Evolutionary conservation across 2,888 invertebrate species (phyloP), one percentile per base, ranked within the genome.

Genomic region (Netelia inedita): DNA sequence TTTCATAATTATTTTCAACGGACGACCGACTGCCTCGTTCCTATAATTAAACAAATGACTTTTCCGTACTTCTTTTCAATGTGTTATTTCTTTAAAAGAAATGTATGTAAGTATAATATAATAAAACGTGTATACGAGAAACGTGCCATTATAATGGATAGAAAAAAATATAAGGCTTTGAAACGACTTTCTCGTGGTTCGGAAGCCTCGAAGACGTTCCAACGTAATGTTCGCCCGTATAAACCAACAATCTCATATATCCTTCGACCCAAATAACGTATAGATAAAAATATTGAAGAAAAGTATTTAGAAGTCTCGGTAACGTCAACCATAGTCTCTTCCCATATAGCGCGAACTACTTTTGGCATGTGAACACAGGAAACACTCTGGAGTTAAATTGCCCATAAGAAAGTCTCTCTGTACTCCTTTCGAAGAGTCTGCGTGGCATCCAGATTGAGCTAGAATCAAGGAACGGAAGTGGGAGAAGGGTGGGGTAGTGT

Each of bases 301-400:
- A 55, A 23, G 57, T 10, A 59, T 75, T 65, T 46, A 41, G 41
- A 61, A 65, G 65, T 28, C 65, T 11, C n/a, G 9, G 65, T 43
- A 66, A 55, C 35, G 75, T 75, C 65, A 46, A 46, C 46, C 46
- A 14, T 10, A 46, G 14, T 14, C 14, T 66, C 53, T 55, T 55
- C 46, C 28, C 35, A 41, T 35, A 53, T 10, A 53, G 65, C 53
- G 50, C 19, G 19, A 50, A 46, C 65, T 28, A 55, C 75, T 66
- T 76, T 76, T 76, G 76, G 76, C 76, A 76, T 59, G 28, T 66
- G 68, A 68, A 76, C 59, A 55, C 76, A 76, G 76, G 76, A 76
- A 76, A 76, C 76, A 76, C 59, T 76, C 19, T 9, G 23, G 46
- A 76, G 76, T 68, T 76, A 76, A 76, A 76, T 76, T 76, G 76